Base-by-base conservation (phyloP, 2,797 vertebrate species). In the Pristis pectinata region DNA sequence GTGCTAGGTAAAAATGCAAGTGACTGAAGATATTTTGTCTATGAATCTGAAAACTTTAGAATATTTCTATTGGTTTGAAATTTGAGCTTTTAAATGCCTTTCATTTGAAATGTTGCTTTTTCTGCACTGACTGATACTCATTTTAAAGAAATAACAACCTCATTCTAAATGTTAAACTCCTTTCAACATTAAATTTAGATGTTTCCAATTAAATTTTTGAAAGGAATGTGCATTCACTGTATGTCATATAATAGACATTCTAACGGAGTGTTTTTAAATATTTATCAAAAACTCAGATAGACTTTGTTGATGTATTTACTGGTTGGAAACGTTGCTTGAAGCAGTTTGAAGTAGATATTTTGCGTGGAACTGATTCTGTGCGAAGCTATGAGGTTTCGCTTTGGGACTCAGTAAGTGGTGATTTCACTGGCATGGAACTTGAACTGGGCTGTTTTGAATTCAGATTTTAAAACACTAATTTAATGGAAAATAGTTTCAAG, bases 1-100 rank as follows among this genome's bases (percentile, higher is more conserved):
- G 70, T 74, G 7, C 67, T 24, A 30, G 0, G 59, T 64, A 37
- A 41, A 91, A 64, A 64, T 91, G 15, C n/a, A 91, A 41, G 6
- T 41, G 59, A 10, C 7, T 91, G n/a, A 41, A 91, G 19, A 80
- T 44, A 44, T 80, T 30, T 44, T 44, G 80, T 22, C 8, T 41
- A 7, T 15, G 79, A 80, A 44, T 80, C 19, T 27, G 1, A 91
- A 67, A 67, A 1, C 56, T 8, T 91, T 8, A 41, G 37, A 22
- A 91, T 67, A 67, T 24, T 59, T 34, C 11, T 34, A 59, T 87
- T 91, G 87, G 61, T 67, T 91, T 91, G 87, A 91, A 91, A 67
- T 91, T 67, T 67, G 87, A 91, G n/a, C 7, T 22, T 80, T 91
- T 91, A 67, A 87, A 59, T 59, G 15, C 17, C 53, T 87, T 61